phyloP scores from a whole-genome alignment of 2,113 vertebrate genomes.

The Jaculus jaculus region DNA sequence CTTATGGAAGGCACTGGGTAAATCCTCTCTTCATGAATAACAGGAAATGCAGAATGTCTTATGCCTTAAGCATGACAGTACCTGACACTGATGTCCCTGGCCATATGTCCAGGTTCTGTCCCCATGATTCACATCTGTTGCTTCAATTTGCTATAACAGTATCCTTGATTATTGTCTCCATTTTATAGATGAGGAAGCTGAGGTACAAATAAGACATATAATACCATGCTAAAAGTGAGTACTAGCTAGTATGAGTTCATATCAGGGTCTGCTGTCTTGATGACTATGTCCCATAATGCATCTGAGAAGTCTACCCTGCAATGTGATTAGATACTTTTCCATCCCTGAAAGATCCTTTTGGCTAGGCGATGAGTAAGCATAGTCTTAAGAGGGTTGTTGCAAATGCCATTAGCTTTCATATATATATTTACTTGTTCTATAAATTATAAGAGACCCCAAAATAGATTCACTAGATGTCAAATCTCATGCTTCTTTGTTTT shows the following conservation, averaged over 20 bases:
- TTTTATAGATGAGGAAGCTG: not conserved
- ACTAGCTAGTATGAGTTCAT: not conserved
- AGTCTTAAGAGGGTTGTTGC: not conserved
- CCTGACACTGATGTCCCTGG: not conserved
- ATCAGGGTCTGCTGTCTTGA: not conserved
- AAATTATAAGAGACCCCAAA: conserved; percentile 2
- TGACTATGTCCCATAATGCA: accelerated
- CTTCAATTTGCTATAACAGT: not conserved
- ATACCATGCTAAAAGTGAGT: not conserved
- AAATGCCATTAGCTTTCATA: not conserved
- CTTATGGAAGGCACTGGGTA: not conserved
- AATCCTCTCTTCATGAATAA: not conserved
- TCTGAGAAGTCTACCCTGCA: too few species aligned
- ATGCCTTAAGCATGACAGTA: not conserved
- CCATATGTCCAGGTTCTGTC: too few species aligned
- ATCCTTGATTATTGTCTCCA: not conserved
- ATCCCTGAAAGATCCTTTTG: not conserved
- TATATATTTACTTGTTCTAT: not conserved
- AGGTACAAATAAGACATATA: not conserved
- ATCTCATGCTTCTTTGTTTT: not conserved
- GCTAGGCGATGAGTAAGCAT: not conserved
- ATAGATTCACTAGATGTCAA: not conserved
- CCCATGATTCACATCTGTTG: too few species aligned
- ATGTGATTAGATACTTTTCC: not conserved
- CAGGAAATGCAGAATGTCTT: not conserved